Evolutionary conservation across 2,113 vertebrate genomes (phyloP).

Genomic region (Etheostoma cragini): DNA sequence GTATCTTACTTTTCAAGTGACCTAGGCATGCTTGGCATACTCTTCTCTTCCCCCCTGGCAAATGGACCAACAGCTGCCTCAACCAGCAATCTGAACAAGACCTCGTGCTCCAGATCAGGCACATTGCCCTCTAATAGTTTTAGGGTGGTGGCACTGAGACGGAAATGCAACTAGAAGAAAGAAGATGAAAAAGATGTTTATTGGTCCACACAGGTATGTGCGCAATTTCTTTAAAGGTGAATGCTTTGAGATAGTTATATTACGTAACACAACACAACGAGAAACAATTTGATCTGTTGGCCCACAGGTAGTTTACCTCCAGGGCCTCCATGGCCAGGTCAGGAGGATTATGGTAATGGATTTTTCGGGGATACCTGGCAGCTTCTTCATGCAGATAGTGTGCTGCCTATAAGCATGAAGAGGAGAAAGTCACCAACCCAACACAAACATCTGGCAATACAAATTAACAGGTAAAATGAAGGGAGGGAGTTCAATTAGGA

Average conservation of each 20-base stretch:
- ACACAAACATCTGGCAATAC: neutral
- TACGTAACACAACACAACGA: slow-evolving; percentile 6
- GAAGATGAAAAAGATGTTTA: neutral
- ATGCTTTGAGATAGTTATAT: slow-evolving; percentile 9
- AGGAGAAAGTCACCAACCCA: slow-evolving; percentile 11
- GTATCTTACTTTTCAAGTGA: slow-evolving; percentile 92
- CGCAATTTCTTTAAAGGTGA: neutral
- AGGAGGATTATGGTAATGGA: slow-evolving; percentile 98
- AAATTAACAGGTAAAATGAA: neutral
- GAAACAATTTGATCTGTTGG: slow-evolving; percentile 7
- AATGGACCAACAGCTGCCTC: slow-evolving; percentile 95
- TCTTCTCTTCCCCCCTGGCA: slow-evolving; percentile 97
- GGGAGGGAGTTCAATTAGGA: neutral
- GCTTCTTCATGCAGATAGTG: slow-evolving; percentile 96
- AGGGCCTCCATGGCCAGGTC: slow-evolving; percentile 98
- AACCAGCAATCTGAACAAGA: slow-evolving; percentile 90
- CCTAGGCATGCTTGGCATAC: slow-evolving; percentile 91
- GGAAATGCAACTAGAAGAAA: slow-evolving; percentile 90
- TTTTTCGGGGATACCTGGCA: slow-evolving; percentile 96
- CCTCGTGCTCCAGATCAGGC: slow-evolving; percentile 88
- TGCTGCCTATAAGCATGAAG: slow-evolving; percentile 81
- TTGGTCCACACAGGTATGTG: neutral
- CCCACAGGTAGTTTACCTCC: slow-evolving; percentile 86
- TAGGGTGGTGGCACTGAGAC: slow-evolving; percentile 93
- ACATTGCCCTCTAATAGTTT: slow-evolving; percentile 90